Evolutionary conservation across 2,888 invertebrate species (phyloP).

Genomic region (Nematopogon swammerdamellus): DNA sequence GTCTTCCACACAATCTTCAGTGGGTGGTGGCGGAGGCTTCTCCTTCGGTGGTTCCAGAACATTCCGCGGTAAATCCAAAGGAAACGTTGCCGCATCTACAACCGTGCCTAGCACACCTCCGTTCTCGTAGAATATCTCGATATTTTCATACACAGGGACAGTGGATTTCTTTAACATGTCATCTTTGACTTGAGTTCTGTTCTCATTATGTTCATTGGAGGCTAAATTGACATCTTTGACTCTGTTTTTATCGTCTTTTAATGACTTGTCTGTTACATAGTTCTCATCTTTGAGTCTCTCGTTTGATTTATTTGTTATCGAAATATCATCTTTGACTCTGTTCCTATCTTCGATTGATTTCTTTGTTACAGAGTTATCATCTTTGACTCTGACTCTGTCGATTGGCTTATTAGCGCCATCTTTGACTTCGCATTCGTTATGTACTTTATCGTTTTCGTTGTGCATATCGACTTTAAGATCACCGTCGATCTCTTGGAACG

Average conservation of each 20-base stretch:
- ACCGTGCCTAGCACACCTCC: slow-evolving; percentile 21
- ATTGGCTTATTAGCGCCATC: slow-evolving; percentile 20
- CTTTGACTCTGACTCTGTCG: slow-evolving; percentile 33
- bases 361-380: slow-evolving; percentile 29
- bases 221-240: too few relatives aligned
- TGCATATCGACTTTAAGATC: too few relatives aligned
- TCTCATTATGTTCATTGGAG: slow-evolving; percentile 31
- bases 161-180: slow-evolving; percentile 20
- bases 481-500: slow-evolving; percentile 58
- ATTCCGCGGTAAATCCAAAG: slow-evolving; percentile 56
- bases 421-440: slow-evolving; percentile 7
- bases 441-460: slow-evolving; percentile 20
- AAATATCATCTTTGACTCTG: too few relatives aligned
- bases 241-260: too few relatives aligned
- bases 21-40: slow-evolving; percentile 81
- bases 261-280: too few relatives aligned
- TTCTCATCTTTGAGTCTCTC: too few relatives aligned
- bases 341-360: too few relatives aligned
- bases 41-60: slow-evolving; percentile 76
- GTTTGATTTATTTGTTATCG: too few relatives aligned
- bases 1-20: slow-evolving; percentile 37
- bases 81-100: slow-evolving; percentile 37
- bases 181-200: too few relatives aligned
- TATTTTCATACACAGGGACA: slow-evolving; percentile 60
- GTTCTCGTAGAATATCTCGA: slow-evolving; percentile 54